These are phyloP conservation scores for Ophiothrix spiculata DNA, from an alignment of 35 echinoderm and acorn worm species.

Conservation along the genomic window DNA sequence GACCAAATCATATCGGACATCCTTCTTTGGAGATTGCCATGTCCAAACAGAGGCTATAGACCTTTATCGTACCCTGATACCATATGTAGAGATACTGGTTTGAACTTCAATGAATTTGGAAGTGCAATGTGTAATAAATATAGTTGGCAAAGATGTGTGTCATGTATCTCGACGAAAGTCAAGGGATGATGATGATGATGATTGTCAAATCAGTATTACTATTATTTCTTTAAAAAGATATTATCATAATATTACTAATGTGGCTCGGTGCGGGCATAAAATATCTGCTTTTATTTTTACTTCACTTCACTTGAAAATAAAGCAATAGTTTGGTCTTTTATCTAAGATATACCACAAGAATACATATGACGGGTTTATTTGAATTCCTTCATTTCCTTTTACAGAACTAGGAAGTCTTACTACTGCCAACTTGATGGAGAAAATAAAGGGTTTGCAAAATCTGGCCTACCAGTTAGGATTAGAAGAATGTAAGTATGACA, in stretches of 20 bases:
- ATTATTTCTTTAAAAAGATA: neutral
- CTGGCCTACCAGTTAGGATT: slow-evolving; percentile 93
- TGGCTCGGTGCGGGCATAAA: neutral
- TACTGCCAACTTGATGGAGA: slow-evolving; percentile 95
- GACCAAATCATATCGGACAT: too few relatives aligned
- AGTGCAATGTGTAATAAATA: too few relatives aligned
- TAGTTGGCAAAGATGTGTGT: too few relatives aligned
- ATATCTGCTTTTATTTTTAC: neutral
- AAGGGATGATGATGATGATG: too few relatives aligned
- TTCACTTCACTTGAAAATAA: neutral
- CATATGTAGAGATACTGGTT: too few relatives aligned
- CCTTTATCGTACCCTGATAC: too few relatives aligned
- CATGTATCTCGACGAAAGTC: too few relatives aligned
- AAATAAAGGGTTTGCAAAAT: slow-evolving; percentile 96
- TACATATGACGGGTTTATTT: neutral
- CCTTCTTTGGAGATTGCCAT: too few relatives aligned
- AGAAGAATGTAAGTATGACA: slow-evolving; percentile 79
- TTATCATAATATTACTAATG: neutral
- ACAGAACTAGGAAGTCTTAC: slow-evolving; percentile 92
- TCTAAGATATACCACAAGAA: neutral
- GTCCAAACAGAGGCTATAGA: too few relatives aligned
- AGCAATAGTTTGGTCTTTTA: neutral
- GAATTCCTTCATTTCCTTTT: neutral
- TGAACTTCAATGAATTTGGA: too few relatives aligned
- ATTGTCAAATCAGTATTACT: too few relatives aligned